These are phyloP conservation scores for Petroica traversi DNA, from an alignment of 2,113 vertebrate species.

Conservation along the genomic window DNA sequence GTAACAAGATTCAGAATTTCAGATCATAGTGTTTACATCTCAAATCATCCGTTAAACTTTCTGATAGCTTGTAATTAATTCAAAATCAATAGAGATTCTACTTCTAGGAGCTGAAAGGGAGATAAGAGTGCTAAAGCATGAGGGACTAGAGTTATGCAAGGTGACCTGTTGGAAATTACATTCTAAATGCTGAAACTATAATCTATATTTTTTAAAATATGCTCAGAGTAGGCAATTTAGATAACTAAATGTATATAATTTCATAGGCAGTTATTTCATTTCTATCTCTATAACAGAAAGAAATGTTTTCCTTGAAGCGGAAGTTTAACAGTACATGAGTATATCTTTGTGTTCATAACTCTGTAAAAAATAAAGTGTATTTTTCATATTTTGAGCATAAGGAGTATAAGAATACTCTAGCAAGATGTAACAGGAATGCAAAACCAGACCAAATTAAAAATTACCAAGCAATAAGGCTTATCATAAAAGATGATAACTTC, in stretches of 20 bases:
- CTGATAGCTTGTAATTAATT: background rate
- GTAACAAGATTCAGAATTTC: background rate
- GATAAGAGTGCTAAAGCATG: background rate
- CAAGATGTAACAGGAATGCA: background rate
- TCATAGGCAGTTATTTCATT: background rate
- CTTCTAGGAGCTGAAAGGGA: background rate
- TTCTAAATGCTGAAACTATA: background rate
- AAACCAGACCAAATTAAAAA: background rate
- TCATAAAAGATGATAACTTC: background rate
- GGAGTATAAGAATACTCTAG: background rate
- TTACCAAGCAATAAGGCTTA: background rate
- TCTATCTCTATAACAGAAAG: background rate
- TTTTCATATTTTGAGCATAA: background rate
- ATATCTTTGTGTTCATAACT: background rate
- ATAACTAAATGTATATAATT: background rate
- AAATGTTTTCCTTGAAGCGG: background rate
- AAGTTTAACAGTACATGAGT: background rate
- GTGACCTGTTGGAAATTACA: background rate
- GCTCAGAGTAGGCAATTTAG: background rate
- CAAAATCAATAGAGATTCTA: background rate
- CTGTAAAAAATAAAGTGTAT: background rate
- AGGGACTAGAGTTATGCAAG: background rate
- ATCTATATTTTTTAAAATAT: background rate
- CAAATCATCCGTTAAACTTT: background rate
- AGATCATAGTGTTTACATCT: background rate